phyloP scores from a whole-genome alignment of 1,140 invertebrate genomes.

The Hestina assimilis region DNA sequence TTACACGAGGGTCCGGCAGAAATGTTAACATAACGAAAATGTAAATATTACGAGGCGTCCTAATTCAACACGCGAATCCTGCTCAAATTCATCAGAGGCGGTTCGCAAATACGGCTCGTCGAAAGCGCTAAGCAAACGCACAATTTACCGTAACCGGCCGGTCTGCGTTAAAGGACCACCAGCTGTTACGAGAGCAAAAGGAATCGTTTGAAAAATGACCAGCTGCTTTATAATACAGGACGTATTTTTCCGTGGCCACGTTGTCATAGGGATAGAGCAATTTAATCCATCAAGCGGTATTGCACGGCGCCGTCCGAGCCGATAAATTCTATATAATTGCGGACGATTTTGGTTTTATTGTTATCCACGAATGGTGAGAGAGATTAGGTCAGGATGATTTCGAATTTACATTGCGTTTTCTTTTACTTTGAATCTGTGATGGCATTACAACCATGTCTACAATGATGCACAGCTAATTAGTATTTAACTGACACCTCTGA shows the following conservation, averaged over 20 bases:
- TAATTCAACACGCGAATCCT: constrained; percentile 58
- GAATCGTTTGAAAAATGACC: constrained; percentile 79
- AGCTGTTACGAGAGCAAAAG: constrained; percentile 74
- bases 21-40: constrained; percentile 33
- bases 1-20: background rate
- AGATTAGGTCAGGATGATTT: constrained; percentile 49
- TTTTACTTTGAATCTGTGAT: no score
- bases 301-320: constrained; percentile 56
- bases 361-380: constrained; percentile 46
- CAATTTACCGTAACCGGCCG: constrained; percentile 48
- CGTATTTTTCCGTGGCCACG: constrained; percentile 77
- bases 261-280: constrained; percentile 79
- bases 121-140: constrained; percentile 52
- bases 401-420: constrained; percentile 1
- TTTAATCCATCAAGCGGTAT: constrained; percentile 78
- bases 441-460: no score
- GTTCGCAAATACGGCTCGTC: constrained; percentile 44
- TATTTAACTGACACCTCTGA: no score
- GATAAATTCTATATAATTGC: constrained; percentile 74
- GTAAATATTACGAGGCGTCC: constrained; percentile 43
- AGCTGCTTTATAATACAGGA: constrained; percentile 76
- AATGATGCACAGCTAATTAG: no score
- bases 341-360: constrained; percentile 71
- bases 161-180: constrained; percentile 52
- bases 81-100: constrained; percentile 59